Conservation (phyloP, 2,797 vertebrate genomes). For the Sarcoramphus papa region DNA sequence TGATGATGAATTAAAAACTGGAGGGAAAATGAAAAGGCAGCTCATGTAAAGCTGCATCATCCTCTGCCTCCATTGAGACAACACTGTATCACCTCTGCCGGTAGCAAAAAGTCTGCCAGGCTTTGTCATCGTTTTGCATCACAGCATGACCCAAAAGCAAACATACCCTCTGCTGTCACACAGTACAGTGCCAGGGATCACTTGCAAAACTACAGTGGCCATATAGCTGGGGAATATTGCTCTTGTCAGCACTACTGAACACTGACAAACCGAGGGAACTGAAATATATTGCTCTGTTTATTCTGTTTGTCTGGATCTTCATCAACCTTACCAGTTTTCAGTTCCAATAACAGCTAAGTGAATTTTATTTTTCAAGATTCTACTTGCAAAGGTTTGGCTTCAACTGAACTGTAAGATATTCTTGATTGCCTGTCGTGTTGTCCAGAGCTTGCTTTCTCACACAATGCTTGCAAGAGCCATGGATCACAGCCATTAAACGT, state of each 20-base stretch:
- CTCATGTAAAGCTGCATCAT: conserved; percentile 10
- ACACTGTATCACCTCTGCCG: neutral
- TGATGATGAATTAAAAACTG: neutral
- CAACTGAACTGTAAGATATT: neutral
- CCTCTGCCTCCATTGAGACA: neutral
- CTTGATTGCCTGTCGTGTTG: neutral
- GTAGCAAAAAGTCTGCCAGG: neutral
- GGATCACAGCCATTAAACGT: neutral
- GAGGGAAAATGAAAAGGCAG: neutral
- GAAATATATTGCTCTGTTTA: neutral
- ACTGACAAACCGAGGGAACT: neutral
- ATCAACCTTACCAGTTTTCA: neutral
- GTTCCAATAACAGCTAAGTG: neutral
- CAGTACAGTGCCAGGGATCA: neutral
- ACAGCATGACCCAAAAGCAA: neutral
- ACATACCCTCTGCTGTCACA: neutral
- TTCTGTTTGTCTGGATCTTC: neutral
- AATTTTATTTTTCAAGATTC: neutral
- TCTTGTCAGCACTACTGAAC: neutral
- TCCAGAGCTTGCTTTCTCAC: neutral
- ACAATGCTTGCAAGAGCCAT: neutral
- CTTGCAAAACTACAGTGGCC: neutral
- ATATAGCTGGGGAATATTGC: neutral
- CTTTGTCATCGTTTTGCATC: neutral
- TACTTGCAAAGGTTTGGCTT: neutral